Conservation (phyloP, 2,113 vertebrate genomes). For the Bubalus kerabau region DNA sequence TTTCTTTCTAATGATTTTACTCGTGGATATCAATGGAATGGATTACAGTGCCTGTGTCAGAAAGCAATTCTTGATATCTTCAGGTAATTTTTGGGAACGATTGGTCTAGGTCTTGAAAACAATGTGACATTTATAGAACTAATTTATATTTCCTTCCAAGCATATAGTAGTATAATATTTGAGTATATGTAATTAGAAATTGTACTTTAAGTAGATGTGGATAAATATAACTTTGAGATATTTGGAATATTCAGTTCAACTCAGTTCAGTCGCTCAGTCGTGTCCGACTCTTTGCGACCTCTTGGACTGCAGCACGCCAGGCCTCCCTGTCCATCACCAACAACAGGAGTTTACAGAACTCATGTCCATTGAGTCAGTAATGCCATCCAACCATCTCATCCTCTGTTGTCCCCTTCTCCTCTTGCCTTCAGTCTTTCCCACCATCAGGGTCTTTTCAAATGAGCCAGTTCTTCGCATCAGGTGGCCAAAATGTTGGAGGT, state of each 20-base stretch:
- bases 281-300: neutral
- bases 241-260: neutral
- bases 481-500: neutral
- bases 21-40: neutral
- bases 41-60: neutral
- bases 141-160: slow-evolving; percentile 7
- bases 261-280: neutral
- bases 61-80: neutral
- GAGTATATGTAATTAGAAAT: neutral
- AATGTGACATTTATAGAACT: neutral
- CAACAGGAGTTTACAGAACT: neutral
- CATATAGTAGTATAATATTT: neutral
- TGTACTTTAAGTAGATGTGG: neutral
- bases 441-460: neutral
- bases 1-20: neutral
- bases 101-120: neutral
- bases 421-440: neutral
- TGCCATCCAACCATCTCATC: neutral
- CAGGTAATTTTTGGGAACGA: neutral
- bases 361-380: neutral
- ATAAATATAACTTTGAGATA: neutral
- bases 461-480: neutral
- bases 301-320: neutral
- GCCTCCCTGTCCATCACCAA: neutral
- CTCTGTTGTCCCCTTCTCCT: neutral